Conservation (phyloP, 2,888 invertebrate species). For the Agriopis marginaria region DNA sequence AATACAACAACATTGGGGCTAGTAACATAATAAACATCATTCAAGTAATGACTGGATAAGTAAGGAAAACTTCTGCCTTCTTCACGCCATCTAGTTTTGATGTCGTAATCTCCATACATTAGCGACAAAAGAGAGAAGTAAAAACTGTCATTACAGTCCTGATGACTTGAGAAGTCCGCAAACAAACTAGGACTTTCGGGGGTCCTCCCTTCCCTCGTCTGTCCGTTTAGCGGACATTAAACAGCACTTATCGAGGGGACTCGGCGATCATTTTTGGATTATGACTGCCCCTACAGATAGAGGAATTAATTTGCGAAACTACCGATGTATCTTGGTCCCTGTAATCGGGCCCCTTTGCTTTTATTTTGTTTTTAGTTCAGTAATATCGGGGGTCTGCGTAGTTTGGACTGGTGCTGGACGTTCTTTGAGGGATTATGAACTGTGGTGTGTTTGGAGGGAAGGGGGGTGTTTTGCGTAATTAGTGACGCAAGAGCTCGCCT, state of each 20-base stretch:
- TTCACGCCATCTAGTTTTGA: slow-evolving; percentile 31
- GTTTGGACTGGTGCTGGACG: slow-evolving; percentile 71
- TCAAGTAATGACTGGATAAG: slow-evolving; percentile 15
- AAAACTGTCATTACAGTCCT: slow-evolving; percentile 42
- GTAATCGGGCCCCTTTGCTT: slow-evolving; percentile 45
- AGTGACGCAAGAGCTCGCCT: slow-evolving; percentile 68
- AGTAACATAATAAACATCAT: slow-evolving; percentile 11
- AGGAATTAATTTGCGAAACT: slow-evolving; percentile 81
- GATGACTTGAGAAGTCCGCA: slow-evolving; percentile 40
- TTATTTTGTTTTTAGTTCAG: slow-evolving; percentile 32
- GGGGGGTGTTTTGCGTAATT: slow-evolving; percentile 83
- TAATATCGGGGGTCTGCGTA: slow-evolving; percentile 45
- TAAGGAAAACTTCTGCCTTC: slow-evolving; percentile 35
- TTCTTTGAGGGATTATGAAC: slow-evolving; percentile 81
- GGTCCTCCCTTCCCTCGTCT: slow-evolving; percentile 44
- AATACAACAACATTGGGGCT: not conserved
- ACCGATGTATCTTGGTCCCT: slow-evolving; percentile 65
- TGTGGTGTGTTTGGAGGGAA: slow-evolving; percentile 69
- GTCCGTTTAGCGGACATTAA: slow-evolving; percentile 78
- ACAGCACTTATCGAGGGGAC: slow-evolving; percentile 78
- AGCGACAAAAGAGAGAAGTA: slow-evolving; percentile 37
- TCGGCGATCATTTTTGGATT: slow-evolving; percentile 83
- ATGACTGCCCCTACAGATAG: slow-evolving; percentile 77
- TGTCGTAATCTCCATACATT: slow-evolving; percentile 41
- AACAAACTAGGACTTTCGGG: slow-evolving; percentile 44